Percentiles rank a stretch among this genome's conserved stretches.
These are phyloP conservation scores for Mus spretus DNA, from an alignment of 2,797 vertebrate genomes.

Conservation along the genomic window DNA sequence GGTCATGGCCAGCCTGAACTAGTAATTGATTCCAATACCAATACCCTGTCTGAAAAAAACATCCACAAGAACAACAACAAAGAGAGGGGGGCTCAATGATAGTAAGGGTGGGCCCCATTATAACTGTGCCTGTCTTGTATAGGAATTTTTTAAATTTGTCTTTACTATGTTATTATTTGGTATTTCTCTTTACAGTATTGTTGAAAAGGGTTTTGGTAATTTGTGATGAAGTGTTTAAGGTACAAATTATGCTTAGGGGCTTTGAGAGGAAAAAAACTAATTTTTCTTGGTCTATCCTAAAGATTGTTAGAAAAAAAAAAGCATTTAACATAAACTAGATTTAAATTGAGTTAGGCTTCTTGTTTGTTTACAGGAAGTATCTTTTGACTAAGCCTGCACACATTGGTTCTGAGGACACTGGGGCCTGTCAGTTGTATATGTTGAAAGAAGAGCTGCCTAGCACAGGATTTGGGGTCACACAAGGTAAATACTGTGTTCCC, in stretches of 20 bases:
- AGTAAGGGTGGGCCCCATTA: not conserved
- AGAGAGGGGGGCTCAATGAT: not conserved
- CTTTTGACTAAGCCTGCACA: slow-evolving; percentile 95
- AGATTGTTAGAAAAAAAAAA: slow-evolving; percentile 52
- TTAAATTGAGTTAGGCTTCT: slow-evolving; percentile 1
- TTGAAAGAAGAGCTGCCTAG: slow-evolving; percentile 93
- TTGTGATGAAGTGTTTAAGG: slow-evolving; percentile 22
- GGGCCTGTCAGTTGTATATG: slow-evolving; percentile 94
- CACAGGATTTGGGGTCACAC: slow-evolving; percentile 91
- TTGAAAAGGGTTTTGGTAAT: slow-evolving; percentile 29
- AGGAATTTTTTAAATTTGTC: slow-evolving; percentile 15
- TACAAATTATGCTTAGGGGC: not conserved
- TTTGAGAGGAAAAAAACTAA: not conserved
- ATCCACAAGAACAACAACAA: not conserved
- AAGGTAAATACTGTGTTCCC: slow-evolving; percentile 88
- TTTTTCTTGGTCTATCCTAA: slow-evolving; percentile 54
- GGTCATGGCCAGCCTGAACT: not conserved
- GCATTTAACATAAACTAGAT: not conserved
- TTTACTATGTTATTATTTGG: not conserved
- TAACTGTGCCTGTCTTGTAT: not conserved
- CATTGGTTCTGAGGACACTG: slow-evolving; percentile 91
- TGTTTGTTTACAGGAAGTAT: slow-evolving; percentile 93
- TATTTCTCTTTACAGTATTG: not conserved
- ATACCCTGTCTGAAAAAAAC: not conserved
- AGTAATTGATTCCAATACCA: not conserved